A percentile compares a stretch with the other conserved stretches of the same genome.
These are phyloP conservation scores for Microcebus ravelobensis DNA, from an alignment of 2,113 vertebrate species.

Conservation along the genomic window DNA sequence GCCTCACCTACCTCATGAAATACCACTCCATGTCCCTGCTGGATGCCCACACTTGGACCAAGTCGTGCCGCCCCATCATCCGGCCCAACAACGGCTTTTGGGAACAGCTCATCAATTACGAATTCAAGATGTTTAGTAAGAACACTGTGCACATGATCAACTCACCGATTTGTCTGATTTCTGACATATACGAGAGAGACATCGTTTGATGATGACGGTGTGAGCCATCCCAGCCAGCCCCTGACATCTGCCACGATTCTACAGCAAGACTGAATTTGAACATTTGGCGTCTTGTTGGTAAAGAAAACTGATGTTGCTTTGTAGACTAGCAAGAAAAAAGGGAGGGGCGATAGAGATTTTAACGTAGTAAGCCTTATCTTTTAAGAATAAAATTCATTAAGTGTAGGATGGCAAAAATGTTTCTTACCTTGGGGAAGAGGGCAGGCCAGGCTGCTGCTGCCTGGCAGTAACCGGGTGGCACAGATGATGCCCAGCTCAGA, in stretches of 20 bases:
- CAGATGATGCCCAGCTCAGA: not conserved
- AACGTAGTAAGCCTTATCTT: not conserved
- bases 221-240: not conserved
- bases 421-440: not conserved
- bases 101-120: conserved; percentile 88
- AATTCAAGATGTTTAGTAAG: conserved; percentile 82
- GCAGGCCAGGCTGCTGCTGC: not conserved
- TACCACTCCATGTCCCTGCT: conserved; percentile 77
- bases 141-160: conserved; percentile 84
- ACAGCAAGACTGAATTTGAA: not conserved
- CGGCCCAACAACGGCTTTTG: conserved; percentile 87
- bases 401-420: not conserved
- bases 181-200: conserved; percentile 53
- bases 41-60: conserved; percentile 84
- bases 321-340: not conserved
- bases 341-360: not conserved
- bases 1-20: conserved; percentile 88
- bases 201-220: not conserved
- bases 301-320: not conserved
- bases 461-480: not conserved
- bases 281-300: not conserved
- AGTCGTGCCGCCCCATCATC: conserved; percentile 78
- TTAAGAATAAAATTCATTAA: conserved; percentile 50
- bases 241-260: not conserved
- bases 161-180: conserved; percentile 28